Evolutionary conservation across 2,888 invertebrate species (phyloP), one percentile per base, ranked within the genome.

Genomic region (Pandemis cinnamomeana): DNA sequence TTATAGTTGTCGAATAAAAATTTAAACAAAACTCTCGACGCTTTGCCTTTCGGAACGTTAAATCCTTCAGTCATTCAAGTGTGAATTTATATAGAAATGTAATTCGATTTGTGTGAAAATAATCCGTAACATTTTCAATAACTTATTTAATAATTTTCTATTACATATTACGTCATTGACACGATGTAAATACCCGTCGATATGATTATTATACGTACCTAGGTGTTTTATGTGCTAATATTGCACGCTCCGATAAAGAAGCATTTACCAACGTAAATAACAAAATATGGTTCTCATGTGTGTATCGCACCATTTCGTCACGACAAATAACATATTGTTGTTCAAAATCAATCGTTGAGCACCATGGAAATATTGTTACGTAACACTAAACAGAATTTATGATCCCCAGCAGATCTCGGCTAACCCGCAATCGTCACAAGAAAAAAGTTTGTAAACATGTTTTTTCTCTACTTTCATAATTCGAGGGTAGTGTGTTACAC

Each of bases 381-480:
- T 86, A 87, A 89, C 87, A 89, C 85, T 87, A 86, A 88, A 85
- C 85, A 86, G 81, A 80, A 80, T 90, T 92, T 89, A 92, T 89
- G 91, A 88, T 78, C 84, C 79, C 80, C 81, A 79, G 84, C 84
- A 84, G 81, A 80, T 83, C 82, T 78, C 79, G 77, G 77, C 78
- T 78, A 78, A 79, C 76, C 78, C 80, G 81, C 76, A 82, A 84
- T 85, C 83, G 83, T 83, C 81, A 82, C 77, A 76, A 78, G 80
- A 91, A 91, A 89, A 91, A 91, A 83, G 80, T 86, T 85, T 91
- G 92, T 92, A 91, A 92, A 93, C 92, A 92, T 89, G 86, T 91
- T 91, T 90, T 92, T 91, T 88, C 61, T 87, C 78, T 79, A 81
- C 79, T 84, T 86, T 82, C 80, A 85, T 86, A 86, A 88, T 86